phyloP scores from a whole-genome alignment of 2,888 invertebrate species.

The Idaea aversata region DNA sequence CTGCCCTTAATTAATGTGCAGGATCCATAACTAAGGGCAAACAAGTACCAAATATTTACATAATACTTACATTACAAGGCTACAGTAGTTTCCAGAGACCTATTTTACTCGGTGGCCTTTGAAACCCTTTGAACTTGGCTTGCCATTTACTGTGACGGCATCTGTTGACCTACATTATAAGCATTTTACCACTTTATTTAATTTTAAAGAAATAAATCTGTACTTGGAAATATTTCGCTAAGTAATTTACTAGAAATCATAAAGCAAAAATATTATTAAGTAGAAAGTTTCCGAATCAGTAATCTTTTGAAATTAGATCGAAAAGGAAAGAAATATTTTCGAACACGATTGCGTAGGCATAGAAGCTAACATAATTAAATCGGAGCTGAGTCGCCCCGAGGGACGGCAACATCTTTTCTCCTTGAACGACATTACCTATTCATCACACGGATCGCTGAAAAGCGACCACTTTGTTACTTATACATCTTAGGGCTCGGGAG shows the following conservation, averaged over 20 bases:
- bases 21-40: slow-evolving; percentile 26
- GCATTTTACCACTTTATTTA: slow-evolving; percentile 12
- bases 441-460: slow-evolving; percentile 58
- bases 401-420: slow-evolving; percentile 45
- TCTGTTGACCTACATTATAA: slow-evolving; percentile 17
- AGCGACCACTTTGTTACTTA: slow-evolving; percentile 56
- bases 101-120: slow-evolving; percentile 22
- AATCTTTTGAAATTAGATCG: slow-evolving; percentile 26
- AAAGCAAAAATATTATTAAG: slow-evolving; percentile 25
- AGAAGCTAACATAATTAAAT: slow-evolving; percentile 53
- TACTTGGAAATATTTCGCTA: slow-evolving; percentile 14
- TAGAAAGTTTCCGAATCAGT: slow-evolving; percentile 22
- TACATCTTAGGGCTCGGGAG: slow-evolving; percentile 43
- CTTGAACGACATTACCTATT: slow-evolving; percentile 57
- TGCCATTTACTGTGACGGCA: slow-evolving; percentile 20
- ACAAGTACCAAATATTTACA: slow-evolving; percentile 35
- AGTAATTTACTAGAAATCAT: slow-evolving; percentile 14
- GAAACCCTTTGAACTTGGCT: slow-evolving; percentile 19
- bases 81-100: slow-evolving; percentile 32
- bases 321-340: slow-evolving; percentile 29
- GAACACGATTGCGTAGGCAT: slow-evolving; percentile 37
- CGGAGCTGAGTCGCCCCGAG: slow-evolving; percentile 42
- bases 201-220: slow-evolving; percentile 12
- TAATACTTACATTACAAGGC: slow-evolving; percentile 39
- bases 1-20: slow-evolving; percentile 31